These are phyloP conservation scores for Rhipidura dahli DNA, from an alignment of 2,113 vertebrate species.

Conservation along the genomic window DNA sequence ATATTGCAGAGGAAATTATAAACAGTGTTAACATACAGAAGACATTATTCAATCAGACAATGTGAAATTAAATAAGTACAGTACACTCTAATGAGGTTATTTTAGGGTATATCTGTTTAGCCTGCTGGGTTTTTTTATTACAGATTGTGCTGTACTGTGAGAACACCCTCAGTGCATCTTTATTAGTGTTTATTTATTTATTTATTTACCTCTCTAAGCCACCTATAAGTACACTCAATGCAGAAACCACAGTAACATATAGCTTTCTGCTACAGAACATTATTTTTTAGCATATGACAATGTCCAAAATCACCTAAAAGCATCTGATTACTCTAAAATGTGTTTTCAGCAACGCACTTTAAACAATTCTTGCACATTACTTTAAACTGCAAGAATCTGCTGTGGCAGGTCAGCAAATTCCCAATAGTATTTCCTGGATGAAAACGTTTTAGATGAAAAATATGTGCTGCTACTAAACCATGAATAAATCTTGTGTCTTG, in stretches of 20 bases:
- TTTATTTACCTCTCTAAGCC: background rate
- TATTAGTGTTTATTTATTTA: constrained; percentile 17
- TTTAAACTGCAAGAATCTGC: background rate
- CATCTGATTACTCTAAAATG: background rate
- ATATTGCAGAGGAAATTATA: constrained; percentile 35
- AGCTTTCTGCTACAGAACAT: background rate
- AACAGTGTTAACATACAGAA: background rate
- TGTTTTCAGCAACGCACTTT: background rate
- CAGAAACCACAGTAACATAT: background rate
- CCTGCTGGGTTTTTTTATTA: constrained; percentile 54
- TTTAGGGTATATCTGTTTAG: constrained; percentile 1
- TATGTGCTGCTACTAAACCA: background rate
- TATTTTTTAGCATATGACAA: background rate
- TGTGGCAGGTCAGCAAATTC: background rate
- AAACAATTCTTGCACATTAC: background rate
- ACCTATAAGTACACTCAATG: background rate
- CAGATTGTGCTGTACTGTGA: background rate
- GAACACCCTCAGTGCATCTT: constrained; percentile 43
- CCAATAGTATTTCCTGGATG: background rate
- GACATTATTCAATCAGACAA: constrained; percentile 4
- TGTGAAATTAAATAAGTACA: constrained; percentile 14
- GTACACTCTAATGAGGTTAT: background rate
- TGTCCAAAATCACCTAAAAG: background rate
- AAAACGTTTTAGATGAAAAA: background rate
- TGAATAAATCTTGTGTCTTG: background rate